Conservation (phyloP, 2,888 invertebrate genomes). For the Drepanosiphum platanoidis region DNA sequence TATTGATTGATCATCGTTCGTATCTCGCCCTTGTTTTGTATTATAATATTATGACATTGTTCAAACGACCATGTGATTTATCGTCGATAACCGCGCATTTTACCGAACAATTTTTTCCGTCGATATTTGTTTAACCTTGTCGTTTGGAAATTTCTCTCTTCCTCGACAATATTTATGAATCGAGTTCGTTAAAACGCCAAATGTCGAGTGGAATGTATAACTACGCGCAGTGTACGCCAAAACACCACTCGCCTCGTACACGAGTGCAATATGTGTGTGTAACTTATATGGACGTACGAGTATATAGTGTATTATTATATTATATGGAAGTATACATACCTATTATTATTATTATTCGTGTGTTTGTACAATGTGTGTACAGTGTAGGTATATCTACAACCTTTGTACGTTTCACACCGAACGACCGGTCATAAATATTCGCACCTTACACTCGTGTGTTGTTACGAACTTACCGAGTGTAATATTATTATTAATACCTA, state of each 20-base stretch:
- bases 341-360: too few relatives aligned
- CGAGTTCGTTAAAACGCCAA: constrained; percentile 35
- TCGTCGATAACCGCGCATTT: too few relatives aligned
- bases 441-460: neutral
- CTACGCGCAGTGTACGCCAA: constrained; percentile 8
- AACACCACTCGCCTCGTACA: neutral
- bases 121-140: neutral
- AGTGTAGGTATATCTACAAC: neutral
- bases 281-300: neutral
- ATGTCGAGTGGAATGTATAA: constrained; percentile 16
- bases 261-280: neutral
- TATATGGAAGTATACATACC: neutral
- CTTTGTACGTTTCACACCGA: neutral
- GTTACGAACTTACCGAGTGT: neutral
- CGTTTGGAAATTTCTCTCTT: neutral
- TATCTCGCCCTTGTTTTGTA: too few relatives aligned
- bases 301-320: neutral
- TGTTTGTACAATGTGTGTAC: neutral
- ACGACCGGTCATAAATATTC: constrained; percentile 16
- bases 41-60: too few relatives aligned
- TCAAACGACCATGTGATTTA: too few relatives aligned
- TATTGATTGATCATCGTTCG: too few relatives aligned
- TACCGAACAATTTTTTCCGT: neutral
- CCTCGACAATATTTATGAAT: neutral
- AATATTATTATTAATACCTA: constrained; percentile 2